These are phyloP conservation scores for Pseudeuparius sepicola DNA, from an alignment of 2,888 invertebrate species.

Conservation along the genomic window DNA sequence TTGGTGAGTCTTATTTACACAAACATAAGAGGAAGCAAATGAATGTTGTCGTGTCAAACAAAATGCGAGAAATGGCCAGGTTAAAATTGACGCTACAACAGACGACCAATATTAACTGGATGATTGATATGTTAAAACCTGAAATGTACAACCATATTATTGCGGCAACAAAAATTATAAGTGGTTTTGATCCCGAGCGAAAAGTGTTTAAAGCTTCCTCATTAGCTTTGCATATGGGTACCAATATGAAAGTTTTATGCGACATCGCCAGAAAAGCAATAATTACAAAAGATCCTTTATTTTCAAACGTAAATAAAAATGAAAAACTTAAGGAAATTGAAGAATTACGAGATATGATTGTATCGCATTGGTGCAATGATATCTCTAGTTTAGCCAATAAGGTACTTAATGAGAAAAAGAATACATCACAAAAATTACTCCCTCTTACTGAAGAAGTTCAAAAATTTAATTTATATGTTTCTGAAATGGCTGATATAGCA, in stretches of 20 bases:
- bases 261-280: conserved; percentile 20
- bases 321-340: conserved; percentile 17
- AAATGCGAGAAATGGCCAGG: conserved; percentile 23
- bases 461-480: conserved; percentile 19
- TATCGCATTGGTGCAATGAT: conserved; percentile 25
- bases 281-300: conserved; percentile 13
- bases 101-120: conserved; percentile 8
- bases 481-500: conserved; percentile 16
- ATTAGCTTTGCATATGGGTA: conserved; percentile 21
- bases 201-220: conserved; percentile 20
- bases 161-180: conserved; percentile 17
- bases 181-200: conserved; percentile 17
- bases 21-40: conserved; percentile 25
- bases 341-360: conserved; percentile 18
- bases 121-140: conserved; percentile 20
- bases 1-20: conserved; percentile 19
- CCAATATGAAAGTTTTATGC: conserved; percentile 19
- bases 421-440: conserved; percentile 20
- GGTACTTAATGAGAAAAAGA: conserved; percentile 22
- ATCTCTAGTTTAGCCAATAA: conserved; percentile 25
- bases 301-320: conserved; percentile 12
- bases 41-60: conserved; percentile 18
- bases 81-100: conserved; percentile 16
- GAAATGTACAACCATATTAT: conserved; percentile 17
- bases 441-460: conserved; percentile 23